Base-by-base conservation (phyloP, 2,888 invertebrate genomes). In the Anticlea derivata region DNA sequence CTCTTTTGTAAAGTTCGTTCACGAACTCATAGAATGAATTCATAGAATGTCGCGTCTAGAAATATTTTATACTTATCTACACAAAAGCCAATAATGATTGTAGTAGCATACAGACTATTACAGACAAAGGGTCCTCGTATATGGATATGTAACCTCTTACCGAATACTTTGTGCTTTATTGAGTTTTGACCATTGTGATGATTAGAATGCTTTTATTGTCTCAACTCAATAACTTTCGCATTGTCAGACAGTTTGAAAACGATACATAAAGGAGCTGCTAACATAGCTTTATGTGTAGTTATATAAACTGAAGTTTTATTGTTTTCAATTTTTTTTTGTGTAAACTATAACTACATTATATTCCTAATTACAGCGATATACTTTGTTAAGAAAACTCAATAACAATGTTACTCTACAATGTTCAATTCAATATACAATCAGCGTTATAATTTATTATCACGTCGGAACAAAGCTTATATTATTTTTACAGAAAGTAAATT, bases 101-200 rank as follows among this genome's bases (percentile, higher is more conserved):
- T 47, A 43, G 27, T 7, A 31, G 11, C 27, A 2, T 10, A 26
- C 43, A 40, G 35, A 44, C 37, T 24, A 39, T 1, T 10, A 26
- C 43, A 40, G 35, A 44, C 37, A 29, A 39, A 39, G 11, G 17
- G 24, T 23, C 17, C 29, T 24, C 17, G 6, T 10, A 12, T 10
- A 34, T 22, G 27, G n/a, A 51, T 56, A 64, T 64, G 68, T 75
- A 73, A 75, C 61, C 65, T 61, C 62, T 75, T 71, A 70, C 66
- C 64, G 50, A 69, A 70, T 60, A 57, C 48, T 65, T 71, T 73
- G 69, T 69, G 17, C 4, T 17, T 4, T 17, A 17, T 17, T 17
- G 53, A 35, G 26, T 11, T 43, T 22, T 40, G 43, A 39, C 59
- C 41, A 63, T 73, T 68, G 60, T 65, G 39, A 53, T 52, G 20